A percentile compares a stretch with the other conserved stretches of the same genome.
phyloP scores from a whole-genome alignment of 2,888 invertebrate genomes.

The Calliopum simillimum region DNA sequence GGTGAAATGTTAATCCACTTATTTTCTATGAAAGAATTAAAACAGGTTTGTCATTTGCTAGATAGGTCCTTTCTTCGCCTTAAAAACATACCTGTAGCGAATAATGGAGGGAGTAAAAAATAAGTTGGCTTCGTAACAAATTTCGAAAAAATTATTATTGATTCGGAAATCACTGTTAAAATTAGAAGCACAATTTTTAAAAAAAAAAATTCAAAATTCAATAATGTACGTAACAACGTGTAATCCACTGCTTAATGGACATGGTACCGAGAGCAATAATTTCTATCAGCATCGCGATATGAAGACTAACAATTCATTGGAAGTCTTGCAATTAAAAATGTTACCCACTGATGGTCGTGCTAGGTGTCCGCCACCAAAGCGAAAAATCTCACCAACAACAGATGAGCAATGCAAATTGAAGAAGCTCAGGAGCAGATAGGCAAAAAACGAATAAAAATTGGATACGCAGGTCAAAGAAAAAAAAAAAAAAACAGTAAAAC shows the following conservation, averaged over 20 bases:
- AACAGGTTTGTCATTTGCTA: no score
- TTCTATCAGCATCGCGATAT: slow-evolving; percentile 1
- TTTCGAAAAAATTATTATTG: no score
- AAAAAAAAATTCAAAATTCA: slow-evolving; percentile 40
- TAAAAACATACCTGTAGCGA: no score
- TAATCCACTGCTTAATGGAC: background rate
- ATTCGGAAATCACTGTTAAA: background rate
- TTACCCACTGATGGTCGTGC: background rate
- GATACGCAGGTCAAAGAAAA: background rate
- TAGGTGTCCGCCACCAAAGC: background rate
- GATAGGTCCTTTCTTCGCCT: no score
- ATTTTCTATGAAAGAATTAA: no score
- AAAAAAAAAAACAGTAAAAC: no score
- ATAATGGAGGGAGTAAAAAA: no score
- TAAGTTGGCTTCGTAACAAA: no score
- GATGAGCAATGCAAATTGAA: background rate
- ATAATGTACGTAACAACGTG: slow-evolving; percentile 8
- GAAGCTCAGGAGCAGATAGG: background rate
- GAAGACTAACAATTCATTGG: slow-evolving; percentile 8
- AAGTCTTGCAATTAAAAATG: slow-evolving; percentile 2
- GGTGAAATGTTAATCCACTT: no score
- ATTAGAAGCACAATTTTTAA: background rate
- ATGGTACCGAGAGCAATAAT: background rate
- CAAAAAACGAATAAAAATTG: background rate
- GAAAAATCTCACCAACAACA: background rate